Conservation (phyloP, 2,888 invertebrate species). For the Xestia ashworthii region DNA sequence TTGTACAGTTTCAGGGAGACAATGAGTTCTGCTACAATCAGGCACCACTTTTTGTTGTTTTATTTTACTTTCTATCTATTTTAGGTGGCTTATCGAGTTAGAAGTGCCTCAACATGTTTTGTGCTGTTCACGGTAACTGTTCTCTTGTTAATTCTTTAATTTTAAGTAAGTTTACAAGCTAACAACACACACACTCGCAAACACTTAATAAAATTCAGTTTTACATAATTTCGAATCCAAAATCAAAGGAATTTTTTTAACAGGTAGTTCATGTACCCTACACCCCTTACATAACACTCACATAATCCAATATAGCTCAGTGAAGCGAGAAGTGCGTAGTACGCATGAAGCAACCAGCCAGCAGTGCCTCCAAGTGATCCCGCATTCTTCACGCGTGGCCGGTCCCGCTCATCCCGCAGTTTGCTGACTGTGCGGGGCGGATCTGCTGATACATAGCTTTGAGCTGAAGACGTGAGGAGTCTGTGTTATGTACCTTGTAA, state of each 20-base stretch:
- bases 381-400: conserved; percentile 30
- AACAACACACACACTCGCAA: too few relatives aligned
- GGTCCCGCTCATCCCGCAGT: conserved; percentile 21
- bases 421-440: conserved; percentile 43
- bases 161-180: not conserved
- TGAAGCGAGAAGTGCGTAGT: conserved; percentile 43
- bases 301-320: conserved; percentile 27
- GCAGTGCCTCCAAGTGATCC: conserved; percentile 16
- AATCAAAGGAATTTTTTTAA: not conserved
- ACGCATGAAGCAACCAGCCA: conserved; percentile 19
- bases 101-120: too few relatives aligned
- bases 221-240: not conserved
- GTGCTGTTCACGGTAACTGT: not conserved
- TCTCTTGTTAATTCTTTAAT: not conserved
- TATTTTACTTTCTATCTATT: not conserved
- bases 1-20: not conserved
- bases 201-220: too few relatives aligned
- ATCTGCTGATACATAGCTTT: conserved; percentile 46
- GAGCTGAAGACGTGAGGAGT: not conserved
- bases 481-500: conserved; percentile 13
- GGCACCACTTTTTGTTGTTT: not conserved
- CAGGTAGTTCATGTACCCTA: not conserved
- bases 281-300: conserved; percentile 14
- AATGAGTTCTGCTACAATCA: not conserved
- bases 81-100: not conserved